A percentile compares a stretch with the other conserved stretches of the same genome.
Conservation (phyloP, 2,888 invertebrate genomes). For the Idaea straminata region DNA sequence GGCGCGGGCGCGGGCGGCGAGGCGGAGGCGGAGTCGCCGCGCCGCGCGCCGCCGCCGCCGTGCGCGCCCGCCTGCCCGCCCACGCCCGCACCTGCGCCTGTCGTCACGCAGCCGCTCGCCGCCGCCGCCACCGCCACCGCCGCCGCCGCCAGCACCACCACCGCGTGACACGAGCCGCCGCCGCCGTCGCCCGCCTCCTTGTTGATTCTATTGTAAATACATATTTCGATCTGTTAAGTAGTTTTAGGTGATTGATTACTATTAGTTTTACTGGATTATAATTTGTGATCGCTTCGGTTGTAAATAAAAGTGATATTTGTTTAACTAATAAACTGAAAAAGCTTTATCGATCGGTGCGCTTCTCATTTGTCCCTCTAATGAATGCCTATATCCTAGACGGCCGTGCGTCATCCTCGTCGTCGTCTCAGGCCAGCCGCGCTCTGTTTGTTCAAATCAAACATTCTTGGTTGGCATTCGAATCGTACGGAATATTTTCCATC, state of each 20-base stretch:
- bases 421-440: too few relatives aligned
- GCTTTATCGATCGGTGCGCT: conserved; percentile 48
- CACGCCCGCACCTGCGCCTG: conserved; percentile 58
- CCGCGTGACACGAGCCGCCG: conserved; percentile 15
- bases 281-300: conserved; percentile 80
- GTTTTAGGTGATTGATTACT: conserved; percentile 77
- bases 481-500: too few relatives aligned
- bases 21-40: conserved; percentile 76
- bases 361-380: too few relatives aligned
- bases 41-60: conserved; percentile 69
- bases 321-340: conserved; percentile 77
- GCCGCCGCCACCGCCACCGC: conserved; percentile 21
- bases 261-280: conserved; percentile 65
- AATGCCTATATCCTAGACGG: too few relatives aligned
- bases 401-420: too few relatives aligned
- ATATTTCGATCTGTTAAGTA: conserved; percentile 78
- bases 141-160: conserved; percentile 37
- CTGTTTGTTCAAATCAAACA: too few relatives aligned
- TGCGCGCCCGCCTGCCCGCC: conserved; percentile 75
- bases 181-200: conserved; percentile 53
- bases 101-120: conserved; percentile 30
- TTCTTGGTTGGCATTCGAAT: too few relatives aligned
- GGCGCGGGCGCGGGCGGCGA: too few relatives aligned
- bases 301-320: conserved; percentile 80
- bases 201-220: conserved; percentile 75